These are phyloP conservation scores for Euclidia mi DNA, from an alignment of 2,888 invertebrate genomes.

Conservation along the genomic window DNA sequence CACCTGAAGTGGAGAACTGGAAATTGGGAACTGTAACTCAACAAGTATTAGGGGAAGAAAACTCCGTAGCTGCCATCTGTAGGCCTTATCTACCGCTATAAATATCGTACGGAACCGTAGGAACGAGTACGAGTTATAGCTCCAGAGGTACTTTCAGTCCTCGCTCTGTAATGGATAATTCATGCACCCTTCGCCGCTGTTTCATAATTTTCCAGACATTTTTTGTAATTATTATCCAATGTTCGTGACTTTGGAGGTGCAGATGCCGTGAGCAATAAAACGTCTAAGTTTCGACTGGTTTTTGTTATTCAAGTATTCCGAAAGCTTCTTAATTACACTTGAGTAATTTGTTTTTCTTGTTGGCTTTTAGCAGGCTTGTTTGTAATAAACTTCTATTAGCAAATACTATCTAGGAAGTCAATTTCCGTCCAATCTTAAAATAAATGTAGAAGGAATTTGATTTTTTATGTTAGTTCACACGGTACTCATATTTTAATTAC, in stretches of 20 bases:
- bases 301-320: constrained; percentile 15
- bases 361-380: not conserved
- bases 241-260: constrained; percentile 65
- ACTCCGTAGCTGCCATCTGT: constrained; percentile 86
- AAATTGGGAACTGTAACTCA: constrained; percentile 89
- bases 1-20: constrained; percentile 86
- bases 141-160: constrained; percentile 79
- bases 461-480: no score
- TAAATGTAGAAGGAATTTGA: constrained; percentile 12
- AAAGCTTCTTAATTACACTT: not conserved
- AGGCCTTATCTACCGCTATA: constrained; percentile 87
- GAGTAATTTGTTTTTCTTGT: not conserved
- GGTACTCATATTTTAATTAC: no score
- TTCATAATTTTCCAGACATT: constrained; percentile 82
- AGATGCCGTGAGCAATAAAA: constrained; percentile 45
- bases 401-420: no score
- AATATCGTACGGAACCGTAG: constrained; percentile 83
- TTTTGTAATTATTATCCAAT: constrained; percentile 79
- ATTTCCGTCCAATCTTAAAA: constrained; percentile 11
- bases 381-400: no score
- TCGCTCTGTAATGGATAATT: constrained; percentile 85
- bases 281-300: constrained; percentile 27
- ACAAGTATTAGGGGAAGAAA: constrained; percentile 89
- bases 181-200: constrained; percentile 84
- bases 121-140: constrained; percentile 84